These are phyloP conservation scores for Acrobasis repandana DNA, from an alignment of 2,888 invertebrate species.

Conservation along the genomic window DNA sequence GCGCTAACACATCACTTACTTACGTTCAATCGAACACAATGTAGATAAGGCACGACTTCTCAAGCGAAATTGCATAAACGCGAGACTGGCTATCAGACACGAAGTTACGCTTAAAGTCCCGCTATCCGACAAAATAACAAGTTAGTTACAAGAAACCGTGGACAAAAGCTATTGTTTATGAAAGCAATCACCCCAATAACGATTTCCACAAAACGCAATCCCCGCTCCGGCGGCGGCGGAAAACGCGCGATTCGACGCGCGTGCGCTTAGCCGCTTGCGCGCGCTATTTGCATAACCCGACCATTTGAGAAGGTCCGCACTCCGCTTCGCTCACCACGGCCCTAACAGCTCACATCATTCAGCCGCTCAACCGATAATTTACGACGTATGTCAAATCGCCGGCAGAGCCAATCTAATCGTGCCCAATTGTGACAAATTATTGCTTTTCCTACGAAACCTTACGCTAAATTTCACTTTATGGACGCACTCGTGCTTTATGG, in stretches of 20 bases:
- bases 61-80: conserved; percentile 50
- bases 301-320: conserved; percentile 49
- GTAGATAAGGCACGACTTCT: conserved; percentile 47
- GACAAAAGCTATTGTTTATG: conserved; percentile 82
- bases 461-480: conserved; percentile 74
- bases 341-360: conserved; percentile 58
- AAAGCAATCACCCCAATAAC: conserved; percentile 82
- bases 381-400: conserved; percentile 80
- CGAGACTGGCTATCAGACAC: conserved; percentile 58
- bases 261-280: conserved; percentile 64
- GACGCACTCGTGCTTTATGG: conserved; percentile 52
- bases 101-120: conserved; percentile 50
- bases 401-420: conserved; percentile 79
- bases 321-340: conserved; percentile 32
- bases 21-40: conserved; percentile 34
- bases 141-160: conserved; percentile 64
- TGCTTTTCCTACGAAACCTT: conserved; percentile 80
- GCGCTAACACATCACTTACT: conserved; percentile 35
- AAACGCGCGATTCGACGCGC: conserved; percentile 80
- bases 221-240: conserved; percentile 67
- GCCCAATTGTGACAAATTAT: conserved; percentile 82
- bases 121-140: conserved; percentile 69
- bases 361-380: conserved; percentile 70
- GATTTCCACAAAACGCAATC: conserved; percentile 77
- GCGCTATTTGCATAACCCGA: conserved; percentile 68